Percentiles rank a stretch among this genome's conserved stretches.
Evolutionary conservation across 1,140 invertebrate species (phyloP).

Genomic region (Caerostris darwini): DNA sequence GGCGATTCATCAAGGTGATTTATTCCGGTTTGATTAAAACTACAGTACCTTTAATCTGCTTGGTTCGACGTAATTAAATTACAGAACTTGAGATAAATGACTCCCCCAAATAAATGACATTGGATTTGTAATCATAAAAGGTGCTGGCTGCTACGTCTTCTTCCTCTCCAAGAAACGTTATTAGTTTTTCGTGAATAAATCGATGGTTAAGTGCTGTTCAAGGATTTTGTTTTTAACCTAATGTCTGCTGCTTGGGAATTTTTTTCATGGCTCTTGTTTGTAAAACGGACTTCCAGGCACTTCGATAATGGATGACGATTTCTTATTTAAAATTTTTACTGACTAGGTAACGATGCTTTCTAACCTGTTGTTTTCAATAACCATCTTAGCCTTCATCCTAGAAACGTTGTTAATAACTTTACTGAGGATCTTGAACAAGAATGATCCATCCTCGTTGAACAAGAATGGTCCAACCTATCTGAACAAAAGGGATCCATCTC

Average conservation of each 20-base stretch:
- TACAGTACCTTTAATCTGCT: constrained; percentile 22
- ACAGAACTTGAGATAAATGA: constrained; percentile 58
- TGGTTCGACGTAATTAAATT: constrained; percentile 54
- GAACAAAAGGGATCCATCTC: too few relatives aligned
- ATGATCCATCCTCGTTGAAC: too few relatives aligned
- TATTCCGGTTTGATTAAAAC: constrained; percentile 63
- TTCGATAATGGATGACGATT: neutral
- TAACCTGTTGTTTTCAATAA: neutral
- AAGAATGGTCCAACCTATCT: too few relatives aligned
- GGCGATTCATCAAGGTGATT: constrained; percentile 57
- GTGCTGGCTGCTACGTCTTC: neutral
- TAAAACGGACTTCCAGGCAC: neutral
- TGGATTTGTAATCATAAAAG: neutral
- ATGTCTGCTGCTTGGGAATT: neutral
- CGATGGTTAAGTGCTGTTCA: neutral
- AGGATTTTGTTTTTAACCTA: neutral
- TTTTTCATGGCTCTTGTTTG: constrained; percentile 27
- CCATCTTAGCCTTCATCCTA: neutral
- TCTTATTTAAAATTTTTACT: constrained; percentile 44
- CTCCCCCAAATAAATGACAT: constrained; percentile 25
- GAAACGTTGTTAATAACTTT: neutral
- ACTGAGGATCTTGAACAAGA: too few relatives aligned
- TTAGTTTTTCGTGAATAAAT: constrained; percentile 17
- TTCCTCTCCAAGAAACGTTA: neutral
- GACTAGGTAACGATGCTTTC: neutral